Evolutionary conservation across 2,797 vertebrate genomes (phyloP).

Genomic region (Mormyrus proboscirostris): DNA sequence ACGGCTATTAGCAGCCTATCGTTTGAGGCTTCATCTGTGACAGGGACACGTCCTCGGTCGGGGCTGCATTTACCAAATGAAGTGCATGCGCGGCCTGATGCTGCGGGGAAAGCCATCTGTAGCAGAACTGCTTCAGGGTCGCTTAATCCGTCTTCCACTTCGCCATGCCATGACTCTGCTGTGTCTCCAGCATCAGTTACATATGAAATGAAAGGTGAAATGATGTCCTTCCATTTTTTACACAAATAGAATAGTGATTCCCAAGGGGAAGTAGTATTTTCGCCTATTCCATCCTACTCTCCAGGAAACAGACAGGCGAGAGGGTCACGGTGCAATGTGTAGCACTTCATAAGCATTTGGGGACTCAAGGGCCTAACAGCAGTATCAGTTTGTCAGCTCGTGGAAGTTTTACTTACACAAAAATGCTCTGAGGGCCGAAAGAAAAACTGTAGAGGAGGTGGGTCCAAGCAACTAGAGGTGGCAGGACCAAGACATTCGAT

Average conservation of each 20-base stretch:
- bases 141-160: not conserved
- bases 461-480: not conserved
- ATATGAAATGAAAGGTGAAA: not conserved
- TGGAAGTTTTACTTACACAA: not conserved
- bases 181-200: not conserved
- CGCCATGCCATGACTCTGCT: not conserved
- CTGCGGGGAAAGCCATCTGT: not conserved
- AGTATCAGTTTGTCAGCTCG: not conserved
- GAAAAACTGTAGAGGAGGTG: not conserved
- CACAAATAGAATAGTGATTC: not conserved
- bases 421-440: not conserved
- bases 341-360: not conserved
- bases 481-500: not conserved
- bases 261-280: not conserved
- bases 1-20: not conserved
- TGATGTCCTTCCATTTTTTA: not conserved
- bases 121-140: not conserved
- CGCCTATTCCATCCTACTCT: not conserved
- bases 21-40: not conserved
- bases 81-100: not conserved
- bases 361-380: not conserved
- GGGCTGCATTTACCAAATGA: constrained; percentile 10
- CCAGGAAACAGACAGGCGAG: not conserved
- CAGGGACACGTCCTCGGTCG: not conserved
- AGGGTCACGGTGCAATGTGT: not conserved